phyloP scores from a whole-genome alignment of 2,888 invertebrate genomes.

The Drosophila sordidula region DNA sequence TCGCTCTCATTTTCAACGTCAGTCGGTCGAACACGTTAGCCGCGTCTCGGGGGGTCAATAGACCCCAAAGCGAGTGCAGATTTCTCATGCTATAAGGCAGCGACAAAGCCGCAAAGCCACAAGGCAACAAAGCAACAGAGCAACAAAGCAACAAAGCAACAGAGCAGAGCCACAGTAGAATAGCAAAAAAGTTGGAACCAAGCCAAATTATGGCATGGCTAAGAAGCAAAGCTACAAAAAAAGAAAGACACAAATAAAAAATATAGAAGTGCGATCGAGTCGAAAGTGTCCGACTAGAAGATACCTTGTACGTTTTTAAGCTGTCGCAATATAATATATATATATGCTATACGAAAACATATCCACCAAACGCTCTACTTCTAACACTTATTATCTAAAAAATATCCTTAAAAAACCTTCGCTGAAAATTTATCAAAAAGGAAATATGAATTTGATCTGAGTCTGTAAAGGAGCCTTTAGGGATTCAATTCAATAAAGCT shows the following conservation, averaged over 20 bases:
- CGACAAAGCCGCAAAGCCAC: slow-evolving; percentile 17
- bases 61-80: slow-evolving; percentile 53
- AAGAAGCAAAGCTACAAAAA: slow-evolving; percentile 45
- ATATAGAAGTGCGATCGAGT: not conserved
- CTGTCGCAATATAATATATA: too few species aligned
- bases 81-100: slow-evolving; percentile 49
- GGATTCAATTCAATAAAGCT: too few species aligned
- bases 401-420: too few species aligned
- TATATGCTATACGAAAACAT: too few species aligned
- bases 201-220: slow-evolving; percentile 64
- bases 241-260: slow-evolving; percentile 19
- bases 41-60: slow-evolving; percentile 61
- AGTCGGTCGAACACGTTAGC: slow-evolving; percentile 40
- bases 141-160: slow-evolving; percentile 17
- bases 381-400: too few species aligned
- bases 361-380: too few species aligned
- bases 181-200: slow-evolving; percentile 37
- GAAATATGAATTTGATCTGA: too few species aligned
- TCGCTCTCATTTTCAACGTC: slow-evolving; percentile 64
- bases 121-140: slow-evolving; percentile 17
- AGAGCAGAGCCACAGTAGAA: slow-evolving; percentile 32
- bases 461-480: too few species aligned
- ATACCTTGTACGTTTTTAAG: slow-evolving; percentile 12
- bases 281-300: not conserved
- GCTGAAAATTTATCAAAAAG: too few species aligned